phyloP scores from a whole-genome alignment of 2,888 invertebrate genomes.

The Andricus curvator region DNA sequence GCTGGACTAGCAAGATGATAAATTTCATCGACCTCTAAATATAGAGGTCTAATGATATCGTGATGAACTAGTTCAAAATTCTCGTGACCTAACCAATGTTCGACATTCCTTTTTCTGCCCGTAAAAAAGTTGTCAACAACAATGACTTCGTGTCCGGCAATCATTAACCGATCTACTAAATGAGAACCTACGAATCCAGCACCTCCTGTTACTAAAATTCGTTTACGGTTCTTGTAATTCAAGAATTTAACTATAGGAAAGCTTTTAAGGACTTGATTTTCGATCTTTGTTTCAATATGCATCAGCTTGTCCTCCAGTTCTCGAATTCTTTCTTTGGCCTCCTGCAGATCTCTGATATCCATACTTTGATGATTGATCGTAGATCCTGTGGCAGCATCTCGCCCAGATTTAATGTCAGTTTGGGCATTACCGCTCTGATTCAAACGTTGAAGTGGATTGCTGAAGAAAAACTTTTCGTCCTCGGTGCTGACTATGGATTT shows the following conservation, averaged over 20 bases:
- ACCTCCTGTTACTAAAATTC: slow-evolving; percentile 97
- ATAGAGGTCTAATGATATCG: slow-evolving; percentile 98
- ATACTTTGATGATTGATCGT: slow-evolving; percentile 53
- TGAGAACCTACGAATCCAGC: slow-evolving; percentile 99
- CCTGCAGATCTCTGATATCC: slow-evolving; percentile 80
- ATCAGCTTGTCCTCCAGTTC: slow-evolving; percentile 87
- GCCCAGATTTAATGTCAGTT: slow-evolving; percentile 28
- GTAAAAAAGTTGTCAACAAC: slow-evolving; percentile 99
- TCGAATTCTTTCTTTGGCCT: slow-evolving; percentile 83
- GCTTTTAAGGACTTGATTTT: slow-evolving; percentile 83
- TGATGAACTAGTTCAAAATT: slow-evolving; percentile 99
- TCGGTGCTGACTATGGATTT: slow-evolving; percentile 75
- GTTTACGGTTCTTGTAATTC: slow-evolving; percentile 93
- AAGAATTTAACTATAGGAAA: slow-evolving; percentile 95
- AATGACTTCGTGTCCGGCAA: slow-evolving; percentile 96
- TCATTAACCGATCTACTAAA: slow-evolving; percentile 96
- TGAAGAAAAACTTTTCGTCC: slow-evolving; percentile 62
- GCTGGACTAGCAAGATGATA: slow-evolving; percentile 99
- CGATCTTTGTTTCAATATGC: slow-evolving; percentile 84
- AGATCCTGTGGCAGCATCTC: slow-evolving; percentile 38
- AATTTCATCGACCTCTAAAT: slow-evolving; percentile 98
- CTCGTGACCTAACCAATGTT: slow-evolving; percentile 99
- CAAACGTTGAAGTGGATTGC: slow-evolving; percentile 16
- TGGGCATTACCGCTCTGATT: slow-evolving; percentile 38
- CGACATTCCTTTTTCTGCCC: slow-evolving; percentile 96